These are phyloP conservation scores for Cynocephalus volans DNA, from an alignment of 2,113 vertebrate species.

Conservation along the genomic window DNA sequence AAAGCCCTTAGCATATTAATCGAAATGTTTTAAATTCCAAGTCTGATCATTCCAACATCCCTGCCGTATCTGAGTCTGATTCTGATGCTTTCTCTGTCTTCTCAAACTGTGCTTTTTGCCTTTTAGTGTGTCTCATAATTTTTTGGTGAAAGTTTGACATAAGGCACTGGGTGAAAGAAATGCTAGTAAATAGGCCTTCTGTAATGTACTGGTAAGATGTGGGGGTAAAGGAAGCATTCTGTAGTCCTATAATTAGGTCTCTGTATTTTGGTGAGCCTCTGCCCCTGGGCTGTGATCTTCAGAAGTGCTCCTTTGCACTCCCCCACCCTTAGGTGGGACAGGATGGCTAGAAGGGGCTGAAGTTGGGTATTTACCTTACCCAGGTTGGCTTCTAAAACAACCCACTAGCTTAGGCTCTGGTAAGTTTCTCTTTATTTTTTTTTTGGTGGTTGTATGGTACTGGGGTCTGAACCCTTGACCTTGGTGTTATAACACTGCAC, in stretches of 20 bases:
- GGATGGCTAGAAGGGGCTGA: background rate
- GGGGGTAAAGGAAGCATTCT: too few species aligned
- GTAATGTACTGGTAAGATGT: background rate
- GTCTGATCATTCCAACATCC: background rate
- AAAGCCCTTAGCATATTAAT: background rate
- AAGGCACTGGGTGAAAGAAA: background rate
- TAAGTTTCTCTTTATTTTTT: background rate
- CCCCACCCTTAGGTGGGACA: background rate
- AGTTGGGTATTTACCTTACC: background rate
- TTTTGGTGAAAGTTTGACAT: background rate
- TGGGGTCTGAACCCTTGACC: too few species aligned
- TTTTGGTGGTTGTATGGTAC: too few species aligned
- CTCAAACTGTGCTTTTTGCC: background rate
- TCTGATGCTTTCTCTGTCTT: background rate
- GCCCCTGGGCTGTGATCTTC: background rate
- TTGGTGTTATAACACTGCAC: too few species aligned
- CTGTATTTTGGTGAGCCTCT: background rate
- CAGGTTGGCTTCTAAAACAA: background rate
- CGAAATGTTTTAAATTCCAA: background rate
- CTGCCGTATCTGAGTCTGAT: background rate
- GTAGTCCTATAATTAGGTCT: too few species aligned
- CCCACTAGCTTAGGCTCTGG: background rate
- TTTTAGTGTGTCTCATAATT: background rate
- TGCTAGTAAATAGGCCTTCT: background rate
- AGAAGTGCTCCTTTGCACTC: background rate